Evolutionary conservation across 2,113 vertebrate genomes (phyloP).

Genomic region (Gasterosteus nipponicus): DNA sequence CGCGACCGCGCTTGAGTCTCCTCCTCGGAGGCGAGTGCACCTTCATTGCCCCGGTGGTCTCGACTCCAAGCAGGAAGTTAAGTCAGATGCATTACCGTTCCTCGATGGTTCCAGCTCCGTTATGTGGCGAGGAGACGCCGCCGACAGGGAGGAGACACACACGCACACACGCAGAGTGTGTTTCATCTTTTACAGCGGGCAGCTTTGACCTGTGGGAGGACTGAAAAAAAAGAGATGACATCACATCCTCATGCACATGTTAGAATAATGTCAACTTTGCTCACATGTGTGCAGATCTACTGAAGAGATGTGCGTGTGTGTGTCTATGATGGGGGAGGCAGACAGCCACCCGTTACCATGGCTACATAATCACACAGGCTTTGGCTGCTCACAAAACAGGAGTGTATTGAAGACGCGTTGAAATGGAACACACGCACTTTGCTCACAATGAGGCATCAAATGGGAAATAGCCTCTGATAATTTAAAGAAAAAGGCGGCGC

Average conservation of each 20-base stretch:
- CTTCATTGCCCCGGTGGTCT: constrained; percentile 52
- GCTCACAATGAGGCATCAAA: not conserved
- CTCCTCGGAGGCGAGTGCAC: constrained; percentile 79
- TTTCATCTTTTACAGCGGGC: constrained; percentile 50
- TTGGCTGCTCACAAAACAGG: constrained; percentile 35
- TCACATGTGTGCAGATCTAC: constrained; percentile 27
- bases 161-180: constrained; percentile 1
- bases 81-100: constrained; percentile 51
- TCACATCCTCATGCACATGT: not conserved
- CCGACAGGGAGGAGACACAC: constrained; percentile 11
- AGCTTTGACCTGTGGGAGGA: constrained; percentile 44
- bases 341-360: constrained; percentile 81
- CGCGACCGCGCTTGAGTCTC: constrained; percentile 73
- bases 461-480: not conserved
- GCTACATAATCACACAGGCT: constrained; percentile 73
- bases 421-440: not conserved
- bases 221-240: constrained; percentile 18
- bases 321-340: constrained; percentile 50
- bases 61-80: constrained; percentile 54
- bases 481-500: not conserved
- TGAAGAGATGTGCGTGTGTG: constrained; percentile 15
- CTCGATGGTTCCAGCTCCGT: constrained; percentile 5
- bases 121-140: constrained; percentile 34
- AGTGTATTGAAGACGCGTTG: constrained; percentile 11
- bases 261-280: not conserved